These are phyloP conservation scores for Entomyzon cyanotis DNA, from an alignment of 2,113 vertebrate species.

Conservation along the genomic window DNA sequence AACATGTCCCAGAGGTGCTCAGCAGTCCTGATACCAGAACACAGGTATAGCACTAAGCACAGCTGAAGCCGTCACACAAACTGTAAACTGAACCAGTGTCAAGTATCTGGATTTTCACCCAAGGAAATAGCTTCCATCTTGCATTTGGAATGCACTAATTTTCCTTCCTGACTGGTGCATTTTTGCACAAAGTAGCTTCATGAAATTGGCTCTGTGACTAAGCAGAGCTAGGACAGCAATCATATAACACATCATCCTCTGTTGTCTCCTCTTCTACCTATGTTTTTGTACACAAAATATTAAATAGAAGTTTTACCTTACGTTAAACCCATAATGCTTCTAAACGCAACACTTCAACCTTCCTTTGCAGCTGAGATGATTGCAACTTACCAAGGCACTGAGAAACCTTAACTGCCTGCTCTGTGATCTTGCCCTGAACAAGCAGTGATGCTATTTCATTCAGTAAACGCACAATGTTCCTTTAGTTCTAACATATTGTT, in stretches of 20 bases:
- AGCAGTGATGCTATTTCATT: neutral
- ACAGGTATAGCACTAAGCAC: neutral
- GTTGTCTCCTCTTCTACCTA: neutral
- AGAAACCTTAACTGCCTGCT: neutral
- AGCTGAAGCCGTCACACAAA: neutral
- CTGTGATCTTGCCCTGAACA: neutral
- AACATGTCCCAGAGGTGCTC: neutral
- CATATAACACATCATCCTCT: neutral
- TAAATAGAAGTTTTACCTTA: neutral
- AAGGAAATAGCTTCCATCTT: neutral
- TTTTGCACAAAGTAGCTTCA: neutral
- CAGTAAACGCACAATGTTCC: neutral
- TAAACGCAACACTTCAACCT: neutral
- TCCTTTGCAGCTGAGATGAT: neutral
- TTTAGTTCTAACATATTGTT: neutral
- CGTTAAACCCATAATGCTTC: neutral
- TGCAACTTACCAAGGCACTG: neutral
- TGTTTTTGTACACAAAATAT: neutral
- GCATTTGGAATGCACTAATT: neutral
- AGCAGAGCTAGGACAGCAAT: neutral
- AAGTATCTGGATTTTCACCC: neutral
- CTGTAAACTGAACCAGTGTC: neutral
- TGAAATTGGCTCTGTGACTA: neutral
- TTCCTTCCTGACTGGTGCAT: neutral
- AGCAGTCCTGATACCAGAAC: neutral